phyloP scores from a whole-genome alignment of 2,888 invertebrate species.

The Andricus quercusramuli region DNA sequence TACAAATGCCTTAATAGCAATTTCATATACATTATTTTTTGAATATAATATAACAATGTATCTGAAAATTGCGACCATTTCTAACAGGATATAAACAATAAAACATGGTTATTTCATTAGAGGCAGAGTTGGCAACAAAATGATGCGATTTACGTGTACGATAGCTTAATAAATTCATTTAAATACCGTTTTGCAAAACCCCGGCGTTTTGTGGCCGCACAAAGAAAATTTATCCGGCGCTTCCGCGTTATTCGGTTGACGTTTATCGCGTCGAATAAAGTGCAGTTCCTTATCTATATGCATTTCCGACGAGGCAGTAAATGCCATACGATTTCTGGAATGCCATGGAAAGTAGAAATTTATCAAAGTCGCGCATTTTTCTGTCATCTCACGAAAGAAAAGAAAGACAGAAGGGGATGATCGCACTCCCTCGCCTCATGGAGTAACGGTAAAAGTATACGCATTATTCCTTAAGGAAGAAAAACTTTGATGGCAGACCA shows the following conservation, averaged over 20 bases:
- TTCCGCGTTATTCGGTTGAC: slow-evolving; percentile 3
- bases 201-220: background rate
- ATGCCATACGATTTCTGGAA: background rate
- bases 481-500: slow-evolving; percentile 29
- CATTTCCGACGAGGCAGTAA: background rate
- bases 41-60: no score
- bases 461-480: slow-evolving; percentile 23
- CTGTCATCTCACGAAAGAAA: background rate
- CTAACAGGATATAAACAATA: background rate
- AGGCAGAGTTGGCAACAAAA: background rate
- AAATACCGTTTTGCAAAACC: background rate
- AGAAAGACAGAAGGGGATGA: background rate
- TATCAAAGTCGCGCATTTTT: background rate
- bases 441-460: slow-evolving; percentile 31
- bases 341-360: background rate
- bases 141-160: background rate
- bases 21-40: no score
- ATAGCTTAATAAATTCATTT: background rate
- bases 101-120: background rate
- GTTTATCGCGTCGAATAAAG: background rate
- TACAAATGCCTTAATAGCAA: no score
- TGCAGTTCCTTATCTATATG: slow-evolving; percentile 8
- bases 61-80: no score
- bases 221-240: background rate
- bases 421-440: slow-evolving; percentile 9